Evolutionary conservation across 2,888 invertebrate species (phyloP).

Genomic region (Tubulanus polymorphus): DNA sequence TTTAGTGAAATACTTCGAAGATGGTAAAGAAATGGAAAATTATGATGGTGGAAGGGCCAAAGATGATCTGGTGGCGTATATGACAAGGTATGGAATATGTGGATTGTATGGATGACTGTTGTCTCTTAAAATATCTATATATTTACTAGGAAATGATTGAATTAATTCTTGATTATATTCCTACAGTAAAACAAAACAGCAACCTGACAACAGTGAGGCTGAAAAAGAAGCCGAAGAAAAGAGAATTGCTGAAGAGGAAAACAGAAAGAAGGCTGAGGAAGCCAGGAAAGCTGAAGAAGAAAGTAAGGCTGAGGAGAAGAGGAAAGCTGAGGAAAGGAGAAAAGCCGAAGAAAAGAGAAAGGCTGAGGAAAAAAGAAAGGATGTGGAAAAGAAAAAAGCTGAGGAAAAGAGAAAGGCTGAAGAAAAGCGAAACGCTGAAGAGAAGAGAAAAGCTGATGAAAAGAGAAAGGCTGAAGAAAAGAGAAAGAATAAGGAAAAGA

Average conservation of each 20-base stretch:
- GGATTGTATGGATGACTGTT: conserved; percentile 47
- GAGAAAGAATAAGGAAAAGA: conserved; percentile 65
- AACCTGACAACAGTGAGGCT: too few relatives aligned
- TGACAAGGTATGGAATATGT: conserved; percentile 38
- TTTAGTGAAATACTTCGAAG: conserved; percentile 54
- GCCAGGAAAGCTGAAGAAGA: conserved; percentile 81
- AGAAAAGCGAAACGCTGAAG: conserved; percentile 63
- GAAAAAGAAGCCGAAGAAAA: neutral
- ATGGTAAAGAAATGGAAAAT: conserved; percentile 62
- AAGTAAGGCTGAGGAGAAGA: conserved; percentile 70
- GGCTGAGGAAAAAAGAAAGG: conserved; percentile 52
- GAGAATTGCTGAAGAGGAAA: neutral
- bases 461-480: conserved; percentile 50
- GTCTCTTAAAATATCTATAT: conserved; percentile 66
- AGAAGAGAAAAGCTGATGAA: conserved; percentile 48
- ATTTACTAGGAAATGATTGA: too few relatives aligned
- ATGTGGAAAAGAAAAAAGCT: conserved; percentile 6
- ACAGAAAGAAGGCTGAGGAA: conserved; percentile 60
- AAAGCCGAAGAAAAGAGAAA: conserved; percentile 57
- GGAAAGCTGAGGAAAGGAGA: conserved; percentile 57
- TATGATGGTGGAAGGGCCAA: conserved; percentile 69
- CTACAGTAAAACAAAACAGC: too few relatives aligned
- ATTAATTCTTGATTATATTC: too few relatives aligned
- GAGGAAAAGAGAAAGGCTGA: conserved; percentile 48
- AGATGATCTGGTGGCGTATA: conserved; percentile 62